Evolutionary conservation across 2,888 invertebrate species (phyloP).

Genomic region (Leptopterna dolabrata): DNA sequence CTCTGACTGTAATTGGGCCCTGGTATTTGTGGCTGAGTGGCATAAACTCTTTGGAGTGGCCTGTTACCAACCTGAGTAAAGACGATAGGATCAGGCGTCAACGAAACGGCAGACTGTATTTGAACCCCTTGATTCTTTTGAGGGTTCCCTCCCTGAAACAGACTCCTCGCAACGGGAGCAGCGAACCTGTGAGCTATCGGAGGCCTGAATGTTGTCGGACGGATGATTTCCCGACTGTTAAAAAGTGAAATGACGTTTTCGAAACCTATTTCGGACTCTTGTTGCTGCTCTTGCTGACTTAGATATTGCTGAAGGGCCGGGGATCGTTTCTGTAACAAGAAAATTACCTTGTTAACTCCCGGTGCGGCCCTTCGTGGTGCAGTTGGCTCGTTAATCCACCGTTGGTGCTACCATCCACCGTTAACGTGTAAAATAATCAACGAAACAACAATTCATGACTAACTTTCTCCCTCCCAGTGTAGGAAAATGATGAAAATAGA

Average conservation of each 20-base stretch:
- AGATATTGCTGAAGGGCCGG: conserved; percentile 49
- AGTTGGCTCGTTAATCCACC: neutral
- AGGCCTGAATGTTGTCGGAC: conserved; percentile 68
- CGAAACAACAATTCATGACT: conserved; percentile 30
- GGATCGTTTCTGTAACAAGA: conserved; percentile 61
- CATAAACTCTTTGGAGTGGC: conserved; percentile 50
- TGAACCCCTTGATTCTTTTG: conserved; percentile 57
- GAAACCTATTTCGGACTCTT: conserved; percentile 9
- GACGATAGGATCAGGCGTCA: conserved; percentile 56
- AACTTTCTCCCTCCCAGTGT: neutral
- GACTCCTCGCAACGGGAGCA: conserved; percentile 18
- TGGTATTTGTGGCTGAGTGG: neutral
- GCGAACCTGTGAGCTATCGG: conserved; percentile 58
- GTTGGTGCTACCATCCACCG: conserved; percentile 45
- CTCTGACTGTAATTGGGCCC: neutral
- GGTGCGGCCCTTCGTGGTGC: conserved; percentile 1
- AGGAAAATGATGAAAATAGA: too few relatives aligned
- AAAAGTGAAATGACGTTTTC: conserved; percentile 60
- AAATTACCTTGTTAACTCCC: conserved; percentile 52
- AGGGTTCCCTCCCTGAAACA: conserved; percentile 23
- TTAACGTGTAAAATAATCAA: neutral
- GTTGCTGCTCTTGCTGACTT: conserved; percentile 26
- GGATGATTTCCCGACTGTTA: conserved; percentile 64
- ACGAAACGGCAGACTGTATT: conserved; percentile 61
- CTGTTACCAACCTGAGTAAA: conserved; percentile 45